Base-by-base conservation (phyloP, 2,797 vertebrate species). In the Xenopus petersii region DNA sequence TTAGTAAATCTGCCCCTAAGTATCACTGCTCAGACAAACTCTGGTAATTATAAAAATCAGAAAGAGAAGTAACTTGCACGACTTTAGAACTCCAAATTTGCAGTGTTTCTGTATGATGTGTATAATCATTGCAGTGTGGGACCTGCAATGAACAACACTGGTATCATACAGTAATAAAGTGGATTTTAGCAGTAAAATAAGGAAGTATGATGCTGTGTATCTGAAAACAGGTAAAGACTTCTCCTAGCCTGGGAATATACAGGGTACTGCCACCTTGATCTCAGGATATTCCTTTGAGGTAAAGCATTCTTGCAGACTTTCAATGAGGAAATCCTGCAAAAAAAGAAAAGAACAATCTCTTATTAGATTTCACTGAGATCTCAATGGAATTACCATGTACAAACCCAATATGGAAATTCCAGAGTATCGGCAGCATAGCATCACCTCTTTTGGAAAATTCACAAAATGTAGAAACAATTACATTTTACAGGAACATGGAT, bases 221-320 rank as follows among this genome's bases (percentile, higher is more conserved):
- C 64, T 61, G 55, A 62, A 63, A 64, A 70, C 67, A 64, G 71
- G 68, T 62, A 73, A 73, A 74, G 77, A 79, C 64, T 79, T 74
- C 77, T 79, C 71, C 77, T 79, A 79, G 77, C 71, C 71, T 79
- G 77, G 77, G 77, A 79, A 70, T 79, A 77, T 74, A 71, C 15
- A 66, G 77, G 56, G 30, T 80, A 69, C 73, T 81, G 55, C 24
- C 17, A 36, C 68, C 79, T 75, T 71, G 48, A 75, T 72, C 51
- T 74, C 30, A 79, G 17, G 71, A 71, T 71, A 80, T 59, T 72
- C 33, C 70, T 77, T 67, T 81, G 70, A 80, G 46, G 77, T 82
- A 21, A 66, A 81, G 36, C 15, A 21, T 71, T 9, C 1, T 81
- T 46, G 0, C 47, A 21, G 65, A 79, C 64, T 76, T 81, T 81